These are phyloP conservation scores for Plutomurus gul DNA, from an alignment of 1,140 invertebrate genomes.

Conservation along the genomic window DNA sequence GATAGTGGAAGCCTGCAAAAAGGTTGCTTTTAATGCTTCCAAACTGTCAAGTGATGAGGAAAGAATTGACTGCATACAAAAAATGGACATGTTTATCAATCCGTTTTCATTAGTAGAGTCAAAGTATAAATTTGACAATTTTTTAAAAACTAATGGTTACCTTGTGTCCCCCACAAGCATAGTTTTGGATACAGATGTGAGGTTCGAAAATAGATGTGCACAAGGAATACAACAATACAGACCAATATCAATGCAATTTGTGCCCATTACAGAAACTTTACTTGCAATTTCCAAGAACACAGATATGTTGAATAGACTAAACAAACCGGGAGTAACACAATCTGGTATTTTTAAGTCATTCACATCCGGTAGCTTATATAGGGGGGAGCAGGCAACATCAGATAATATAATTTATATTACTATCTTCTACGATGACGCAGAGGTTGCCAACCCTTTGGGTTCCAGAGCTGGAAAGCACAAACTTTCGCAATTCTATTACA, in stretches of 20 bases:
- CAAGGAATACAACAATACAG: not conserved
- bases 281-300: not conserved
- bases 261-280: not conserved
- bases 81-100: not conserved
- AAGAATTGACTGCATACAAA: not conserved
- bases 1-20: not conserved
- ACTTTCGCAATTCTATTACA: not conserved
- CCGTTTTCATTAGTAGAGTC: not conserved
- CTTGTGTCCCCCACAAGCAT: not conserved
- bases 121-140: not conserved
- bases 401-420: not conserved
- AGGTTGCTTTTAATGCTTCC: not conserved
- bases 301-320: not conserved
- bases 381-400: not conserved
- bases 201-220: not conserved
- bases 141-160: not conserved
- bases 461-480: not conserved
- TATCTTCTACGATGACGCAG: not conserved
- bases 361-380: not conserved
- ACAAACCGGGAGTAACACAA: not conserved
- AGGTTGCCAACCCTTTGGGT: not conserved
- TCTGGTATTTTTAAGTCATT: not conserved
- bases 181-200: not conserved
- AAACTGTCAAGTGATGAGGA: not conserved
- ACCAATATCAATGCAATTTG: not conserved